Percentiles rank a stretch among this genome's conserved stretches.
phyloP scores from a whole-genome alignment of 2,113 vertebrate genomes.

The Elephas maximus region DNA sequence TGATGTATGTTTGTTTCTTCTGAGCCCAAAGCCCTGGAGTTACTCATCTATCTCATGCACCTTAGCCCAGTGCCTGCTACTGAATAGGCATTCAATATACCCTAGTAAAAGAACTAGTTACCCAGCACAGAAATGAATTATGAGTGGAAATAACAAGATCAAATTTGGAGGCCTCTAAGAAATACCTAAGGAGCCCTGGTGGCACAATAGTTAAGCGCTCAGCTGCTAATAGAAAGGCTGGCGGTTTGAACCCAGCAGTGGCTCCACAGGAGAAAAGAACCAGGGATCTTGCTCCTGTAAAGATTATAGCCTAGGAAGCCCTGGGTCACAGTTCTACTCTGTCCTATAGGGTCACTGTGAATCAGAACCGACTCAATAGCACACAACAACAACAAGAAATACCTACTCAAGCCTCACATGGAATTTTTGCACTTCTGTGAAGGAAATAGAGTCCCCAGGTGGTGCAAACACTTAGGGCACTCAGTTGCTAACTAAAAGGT shows the following conservation, averaged over 20 bases:
- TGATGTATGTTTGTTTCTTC: not conserved
- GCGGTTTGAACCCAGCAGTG: no score
- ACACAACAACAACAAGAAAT: not conserved
- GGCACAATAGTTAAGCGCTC: no score
- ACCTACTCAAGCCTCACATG: not conserved
- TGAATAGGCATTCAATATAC: not conserved
- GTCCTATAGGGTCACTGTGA: no score
- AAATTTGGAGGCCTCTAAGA: not conserved
- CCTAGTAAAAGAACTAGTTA: not conserved
- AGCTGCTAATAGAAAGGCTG: no score
- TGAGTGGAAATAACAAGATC: not conserved
- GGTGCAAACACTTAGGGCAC: not conserved
- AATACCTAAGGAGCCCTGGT: not conserved
- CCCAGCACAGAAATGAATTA: not conserved
- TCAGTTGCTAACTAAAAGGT: no score
- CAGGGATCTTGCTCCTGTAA: no score
- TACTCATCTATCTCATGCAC: not conserved
- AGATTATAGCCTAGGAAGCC: no score
- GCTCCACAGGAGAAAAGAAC: no score
- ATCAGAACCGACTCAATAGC: no score
- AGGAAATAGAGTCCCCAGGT: not conserved
- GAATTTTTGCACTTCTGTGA: not conserved
- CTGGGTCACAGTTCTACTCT: no score
- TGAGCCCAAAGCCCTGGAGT: not conserved
- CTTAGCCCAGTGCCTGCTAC: not conserved